Base-by-base conservation (phyloP, 2,888 invertebrate species). In the Chaetogeoica ovagalla region DNA sequence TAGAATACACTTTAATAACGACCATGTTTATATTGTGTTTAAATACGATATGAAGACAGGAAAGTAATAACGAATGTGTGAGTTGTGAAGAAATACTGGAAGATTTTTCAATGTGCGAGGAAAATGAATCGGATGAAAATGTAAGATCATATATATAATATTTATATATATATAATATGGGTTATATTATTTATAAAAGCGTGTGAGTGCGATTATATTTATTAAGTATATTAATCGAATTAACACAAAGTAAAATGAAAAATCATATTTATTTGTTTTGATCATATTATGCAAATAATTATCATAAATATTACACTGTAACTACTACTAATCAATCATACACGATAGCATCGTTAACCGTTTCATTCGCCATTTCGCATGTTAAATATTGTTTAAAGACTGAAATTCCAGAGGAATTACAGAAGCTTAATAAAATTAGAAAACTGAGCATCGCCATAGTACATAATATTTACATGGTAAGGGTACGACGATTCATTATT, bases 371-470 rank as follows among this genome's bases (percentile, higher is more conserved):
- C 11, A 57, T 66, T 43, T 55, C n/a, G 39, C 21, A 17, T 21
- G 8, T 39, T 37, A 13, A 37, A 43, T 57, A 23, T 6, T 13
- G 13, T 13, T 75, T 75, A 23, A 75, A 75, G 75, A 59, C 23
- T 37, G 37, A 66, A 13, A 43, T 66, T 57, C 23, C 65, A 7
- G 75, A 75, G 19, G 75, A 75, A 19, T 30, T 59, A 15, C 66
- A 30, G 57, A 43, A 43, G 23, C 75, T 75, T 48, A 75, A 57
- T 23, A 66, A 30, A 43, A 43, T 1, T 66, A 75, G 66, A 75
- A 57, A 75, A 59, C n/a, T 15, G 23, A 66, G 57, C 39, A n/a
- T 66, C 17, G 8, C 43, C 23, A 57, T 19, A 19, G 23, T 39
- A n/a, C 66, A 43, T 43, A 19, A 57, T 65, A 13, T 39, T 66